Conservation (phyloP, 2,113 vertebrate genomes). For the Miniopterus natalensis region DNA sequence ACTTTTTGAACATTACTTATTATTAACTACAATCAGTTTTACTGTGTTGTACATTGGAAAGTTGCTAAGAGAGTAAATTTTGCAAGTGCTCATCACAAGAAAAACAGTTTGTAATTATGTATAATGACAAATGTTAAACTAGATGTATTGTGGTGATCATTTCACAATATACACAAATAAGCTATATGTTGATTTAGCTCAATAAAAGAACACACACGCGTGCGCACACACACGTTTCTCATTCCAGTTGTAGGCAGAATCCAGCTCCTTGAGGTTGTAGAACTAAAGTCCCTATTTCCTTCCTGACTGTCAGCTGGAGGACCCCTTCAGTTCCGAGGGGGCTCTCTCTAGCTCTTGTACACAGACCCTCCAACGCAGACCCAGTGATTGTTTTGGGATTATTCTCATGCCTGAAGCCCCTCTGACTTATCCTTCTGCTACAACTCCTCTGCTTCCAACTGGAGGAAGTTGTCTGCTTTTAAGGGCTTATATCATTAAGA, state of each 20-base stretch:
- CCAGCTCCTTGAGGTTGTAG: neutral
- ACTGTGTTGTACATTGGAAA: neutral
- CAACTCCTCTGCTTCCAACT: neutral
- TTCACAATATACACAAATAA: neutral
- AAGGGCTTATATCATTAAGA: neutral
- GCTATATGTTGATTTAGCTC: neutral
- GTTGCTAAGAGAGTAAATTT: neutral
- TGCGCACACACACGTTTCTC: neutral
- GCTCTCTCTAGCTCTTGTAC: neutral
- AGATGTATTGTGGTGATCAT: neutral
- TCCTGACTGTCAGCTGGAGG: neutral
- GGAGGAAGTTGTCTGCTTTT: neutral
- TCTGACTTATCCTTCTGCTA: neutral
- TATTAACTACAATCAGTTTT: neutral
- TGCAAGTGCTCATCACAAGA: neutral
- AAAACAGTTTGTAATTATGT: neutral
- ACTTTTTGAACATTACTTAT: neutral
- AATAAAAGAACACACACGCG: neutral
- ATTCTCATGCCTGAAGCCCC: accelerated
- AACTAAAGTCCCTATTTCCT: neutral
- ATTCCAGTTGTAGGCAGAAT: neutral
- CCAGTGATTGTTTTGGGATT: neutral
- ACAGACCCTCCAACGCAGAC: neutral
- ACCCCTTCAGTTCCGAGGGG: neutral
- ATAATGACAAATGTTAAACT: neutral